Percentiles rank a stretch among this genome's conserved stretches.
phyloP scores from a whole-genome alignment of 2,113 vertebrate species.

The Amphilophus citrinellus region DNA sequence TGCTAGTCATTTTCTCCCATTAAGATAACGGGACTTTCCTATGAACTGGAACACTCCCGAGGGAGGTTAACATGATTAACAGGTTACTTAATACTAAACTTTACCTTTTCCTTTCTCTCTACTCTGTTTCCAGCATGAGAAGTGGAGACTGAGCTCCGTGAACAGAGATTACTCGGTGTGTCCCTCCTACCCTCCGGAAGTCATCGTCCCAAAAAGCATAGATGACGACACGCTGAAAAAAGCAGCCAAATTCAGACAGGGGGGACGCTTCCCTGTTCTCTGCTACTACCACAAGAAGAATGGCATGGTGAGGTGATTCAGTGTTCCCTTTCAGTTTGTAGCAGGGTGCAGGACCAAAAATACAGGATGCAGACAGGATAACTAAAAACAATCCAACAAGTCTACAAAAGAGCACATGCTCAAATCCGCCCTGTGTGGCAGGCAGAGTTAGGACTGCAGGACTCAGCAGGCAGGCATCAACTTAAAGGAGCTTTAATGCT shows the following conservation, averaged over 20 bases:
- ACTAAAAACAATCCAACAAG: neutral
- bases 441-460: too few species aligned
- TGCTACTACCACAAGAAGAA: constrained; percentile 85
- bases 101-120: neutral
- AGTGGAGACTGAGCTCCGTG: constrained; percentile 84
- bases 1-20: neutral
- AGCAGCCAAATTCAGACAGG: constrained; percentile 85
- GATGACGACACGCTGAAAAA: constrained; percentile 72
- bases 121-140: constrained; percentile 74
- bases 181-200: constrained; percentile 78
- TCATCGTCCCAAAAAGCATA: constrained; percentile 80
- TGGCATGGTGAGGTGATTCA: constrained; percentile 76
- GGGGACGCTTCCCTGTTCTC: constrained; percentile 86
- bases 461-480: too few species aligned
- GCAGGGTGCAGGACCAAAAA: neutral
- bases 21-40: neutral
- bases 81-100: neutral
- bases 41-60: neutral
- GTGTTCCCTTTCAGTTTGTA: neutral
- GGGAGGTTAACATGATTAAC: neutral
- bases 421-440: too few species aligned
- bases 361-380: too few species aligned
- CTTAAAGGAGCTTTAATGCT: too few species aligned
- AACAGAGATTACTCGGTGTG: constrained; percentile 84
- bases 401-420: neutral